Conservation (phyloP, 92 coral and sea anemone species). For the Epizoanthus stellaris region DNA sequence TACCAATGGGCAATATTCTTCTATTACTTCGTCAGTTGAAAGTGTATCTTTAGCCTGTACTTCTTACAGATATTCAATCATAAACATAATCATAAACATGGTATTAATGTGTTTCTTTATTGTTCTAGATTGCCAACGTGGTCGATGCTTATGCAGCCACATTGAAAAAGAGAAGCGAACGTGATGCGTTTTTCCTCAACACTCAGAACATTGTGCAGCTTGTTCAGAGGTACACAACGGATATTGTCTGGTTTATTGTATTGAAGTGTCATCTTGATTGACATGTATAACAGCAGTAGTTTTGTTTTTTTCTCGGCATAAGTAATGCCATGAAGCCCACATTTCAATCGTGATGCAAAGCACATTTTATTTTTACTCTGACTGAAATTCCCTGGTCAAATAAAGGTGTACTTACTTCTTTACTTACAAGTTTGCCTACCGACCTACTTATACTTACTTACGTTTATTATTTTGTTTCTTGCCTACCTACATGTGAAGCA, state of each 20-base stretch:
- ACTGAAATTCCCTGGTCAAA: too few species aligned
- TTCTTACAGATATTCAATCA: background rate
- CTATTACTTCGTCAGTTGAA: background rate
- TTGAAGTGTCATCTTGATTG: background rate
- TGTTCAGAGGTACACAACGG: slow-evolving; percentile 81
- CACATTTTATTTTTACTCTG: too few species aligned
- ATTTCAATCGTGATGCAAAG: too few species aligned
- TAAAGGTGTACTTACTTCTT: too few species aligned
- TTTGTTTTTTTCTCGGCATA: too few species aligned
- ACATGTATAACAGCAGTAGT: too few species aligned
- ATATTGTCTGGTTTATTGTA: background rate
- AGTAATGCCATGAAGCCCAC: too few species aligned
- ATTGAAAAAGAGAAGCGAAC: slow-evolving; percentile 84
- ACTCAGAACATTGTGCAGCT: slow-evolving; percentile 96
- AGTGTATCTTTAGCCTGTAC: background rate
- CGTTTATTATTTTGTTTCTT: too few species aligned
- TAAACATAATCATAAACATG: background rate
- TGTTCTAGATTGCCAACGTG: slow-evolving; percentile 88
- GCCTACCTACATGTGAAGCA: too few species aligned
- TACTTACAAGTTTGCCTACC: too few species aligned
- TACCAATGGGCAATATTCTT: background rate
- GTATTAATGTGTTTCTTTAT: background rate
- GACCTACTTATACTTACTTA: too few species aligned
- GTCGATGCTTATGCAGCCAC: slow-evolving; percentile 99
- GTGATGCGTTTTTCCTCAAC: slow-evolving; percentile 94